phyloP scores from a whole-genome alignment of 2,888 invertebrate genomes.

The Campopleginae sp. region DNA sequence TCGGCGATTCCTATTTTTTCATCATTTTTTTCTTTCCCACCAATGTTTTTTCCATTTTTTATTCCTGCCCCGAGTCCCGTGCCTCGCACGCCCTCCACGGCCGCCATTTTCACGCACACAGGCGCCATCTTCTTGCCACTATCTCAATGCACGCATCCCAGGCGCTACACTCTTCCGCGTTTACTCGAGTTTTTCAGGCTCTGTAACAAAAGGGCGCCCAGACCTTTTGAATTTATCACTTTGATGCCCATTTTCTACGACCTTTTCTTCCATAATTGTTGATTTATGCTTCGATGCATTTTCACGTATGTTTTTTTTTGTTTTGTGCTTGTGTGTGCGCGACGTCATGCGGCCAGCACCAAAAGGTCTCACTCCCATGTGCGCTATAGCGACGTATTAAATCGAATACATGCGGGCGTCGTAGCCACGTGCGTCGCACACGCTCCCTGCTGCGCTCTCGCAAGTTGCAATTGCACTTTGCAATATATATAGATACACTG shows the following conservation, averaged over 20 bases:
- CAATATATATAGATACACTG: slow-evolving; percentile 44
- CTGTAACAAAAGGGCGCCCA: background rate
- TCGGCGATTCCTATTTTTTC: too few relatives aligned
- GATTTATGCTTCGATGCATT: background rate
- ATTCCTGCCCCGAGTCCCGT: slow-evolving; percentile 34
- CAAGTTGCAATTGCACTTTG: slow-evolving; percentile 73
- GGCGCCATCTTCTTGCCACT: slow-evolving; percentile 11
- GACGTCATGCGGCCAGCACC: slow-evolving; percentile 30
- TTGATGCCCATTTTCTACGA: background rate
- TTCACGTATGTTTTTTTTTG: background rate
- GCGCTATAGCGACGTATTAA: slow-evolving; percentile 50
- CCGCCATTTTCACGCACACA: slow-evolving; percentile 12
- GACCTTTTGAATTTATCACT: background rate
- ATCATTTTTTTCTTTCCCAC: too few relatives aligned
- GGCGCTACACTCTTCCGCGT: background rate
- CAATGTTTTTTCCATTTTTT: too few relatives aligned
- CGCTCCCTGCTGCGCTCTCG: slow-evolving; percentile 48
- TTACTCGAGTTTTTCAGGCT: background rate
- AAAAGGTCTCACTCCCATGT: slow-evolving; percentile 47
- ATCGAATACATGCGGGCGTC: slow-evolving; percentile 78
- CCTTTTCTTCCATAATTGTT: slow-evolving; percentile 23
- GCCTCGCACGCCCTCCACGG: slow-evolving; percentile 45
- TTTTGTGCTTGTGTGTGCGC: background rate
- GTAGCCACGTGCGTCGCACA: slow-evolving; percentile 80
- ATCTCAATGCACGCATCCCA: background rate